These are phyloP conservation scores for Huso huso DNA, from an alignment of 2,797 vertebrate genomes.

Conservation along the genomic window DNA sequence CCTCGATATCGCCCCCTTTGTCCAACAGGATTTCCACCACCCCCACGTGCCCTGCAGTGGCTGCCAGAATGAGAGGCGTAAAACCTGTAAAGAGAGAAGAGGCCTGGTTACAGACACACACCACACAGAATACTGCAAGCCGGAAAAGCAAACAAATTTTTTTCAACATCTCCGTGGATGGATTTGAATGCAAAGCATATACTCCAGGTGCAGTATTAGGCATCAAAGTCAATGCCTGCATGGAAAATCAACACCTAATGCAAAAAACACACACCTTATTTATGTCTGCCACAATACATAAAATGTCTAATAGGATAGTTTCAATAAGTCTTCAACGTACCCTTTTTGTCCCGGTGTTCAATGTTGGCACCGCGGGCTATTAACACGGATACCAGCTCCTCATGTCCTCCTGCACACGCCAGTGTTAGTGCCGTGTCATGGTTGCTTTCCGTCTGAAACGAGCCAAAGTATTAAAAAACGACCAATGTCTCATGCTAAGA, in stretches of 20 bases:
- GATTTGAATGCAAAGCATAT: too few relatives aligned
- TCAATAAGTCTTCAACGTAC: conserved; percentile 44
- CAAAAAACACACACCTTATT: too few relatives aligned
- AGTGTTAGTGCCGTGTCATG: conserved; percentile 97
- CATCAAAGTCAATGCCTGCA: too few relatives aligned
- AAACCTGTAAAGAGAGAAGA: conserved; percentile 64
- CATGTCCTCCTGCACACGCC: conserved; percentile 92
- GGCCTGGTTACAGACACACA: too few relatives aligned
- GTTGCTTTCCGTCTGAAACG: conserved; percentile 88
- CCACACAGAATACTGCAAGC: too few relatives aligned
- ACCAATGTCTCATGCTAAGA: too few relatives aligned
- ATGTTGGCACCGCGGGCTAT: conserved; percentile 94
- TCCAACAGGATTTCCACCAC: conserved; percentile 96
- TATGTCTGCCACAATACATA: too few relatives aligned
- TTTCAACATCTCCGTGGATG: too few relatives aligned
- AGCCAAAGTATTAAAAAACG: not conserved
- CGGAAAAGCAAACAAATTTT: too few relatives aligned
- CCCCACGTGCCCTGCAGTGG: conserved; percentile 95
- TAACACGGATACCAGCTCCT: conserved; percentile 94
- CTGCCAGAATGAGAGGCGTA: conserved; percentile 93
- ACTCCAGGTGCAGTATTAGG: too few relatives aligned
- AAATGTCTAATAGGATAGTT: not conserved
- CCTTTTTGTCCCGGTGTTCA: conserved; percentile 97
- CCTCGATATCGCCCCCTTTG: conserved; percentile 97
- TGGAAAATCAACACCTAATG: too few relatives aligned